These are phyloP conservation scores for Montipora capricornis DNA, from an alignment of 64 coral and sea anemone species.

Conservation along the genomic window DNA sequence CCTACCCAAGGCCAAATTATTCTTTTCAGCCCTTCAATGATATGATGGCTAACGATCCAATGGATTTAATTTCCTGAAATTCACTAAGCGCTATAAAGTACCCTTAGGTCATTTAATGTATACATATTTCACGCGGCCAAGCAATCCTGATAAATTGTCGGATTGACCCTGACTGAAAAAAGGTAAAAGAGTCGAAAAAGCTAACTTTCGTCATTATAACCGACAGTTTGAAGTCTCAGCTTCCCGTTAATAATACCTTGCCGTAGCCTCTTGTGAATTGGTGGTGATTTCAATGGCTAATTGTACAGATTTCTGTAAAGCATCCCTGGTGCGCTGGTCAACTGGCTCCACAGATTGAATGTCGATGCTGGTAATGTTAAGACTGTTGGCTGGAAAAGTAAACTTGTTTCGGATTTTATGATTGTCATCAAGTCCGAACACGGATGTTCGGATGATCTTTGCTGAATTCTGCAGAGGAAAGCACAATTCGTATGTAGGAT, in stretches of 20 bases:
- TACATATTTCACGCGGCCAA: too few species aligned
- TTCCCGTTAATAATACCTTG: conserved; percentile 57
- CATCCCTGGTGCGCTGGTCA: conserved; percentile 95
- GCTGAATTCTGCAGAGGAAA: conserved; percentile 86
- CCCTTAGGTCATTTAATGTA: too few species aligned
- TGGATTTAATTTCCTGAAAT: too few species aligned
- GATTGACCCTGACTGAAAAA: too few species aligned
- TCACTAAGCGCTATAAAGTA: too few species aligned
- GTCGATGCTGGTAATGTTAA: conserved; percentile 97
- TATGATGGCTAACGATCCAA: too few species aligned
- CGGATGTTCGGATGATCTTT: conserved; percentile 97
- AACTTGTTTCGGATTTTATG: conserved; percentile 94
- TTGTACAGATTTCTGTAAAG: conserved; percentile 97
- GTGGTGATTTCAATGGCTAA: conserved; percentile 99
- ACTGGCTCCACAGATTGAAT: conserved; percentile 99
- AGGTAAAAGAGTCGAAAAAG: too few species aligned
- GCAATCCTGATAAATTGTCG: too few species aligned
- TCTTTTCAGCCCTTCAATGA: too few species aligned
- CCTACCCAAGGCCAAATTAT: too few species aligned
- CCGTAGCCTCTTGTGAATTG: conserved; percentile 98
- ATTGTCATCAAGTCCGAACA: conserved; percentile 98
- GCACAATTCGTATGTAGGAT: background rate
- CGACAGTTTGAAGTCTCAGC: too few species aligned
- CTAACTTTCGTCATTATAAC: too few species aligned
- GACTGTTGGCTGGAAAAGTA: conserved; percentile 90